Evolutionary conservation across 2,113 vertebrate genomes (phyloP).

Genomic region (Cololabis saira): DNA sequence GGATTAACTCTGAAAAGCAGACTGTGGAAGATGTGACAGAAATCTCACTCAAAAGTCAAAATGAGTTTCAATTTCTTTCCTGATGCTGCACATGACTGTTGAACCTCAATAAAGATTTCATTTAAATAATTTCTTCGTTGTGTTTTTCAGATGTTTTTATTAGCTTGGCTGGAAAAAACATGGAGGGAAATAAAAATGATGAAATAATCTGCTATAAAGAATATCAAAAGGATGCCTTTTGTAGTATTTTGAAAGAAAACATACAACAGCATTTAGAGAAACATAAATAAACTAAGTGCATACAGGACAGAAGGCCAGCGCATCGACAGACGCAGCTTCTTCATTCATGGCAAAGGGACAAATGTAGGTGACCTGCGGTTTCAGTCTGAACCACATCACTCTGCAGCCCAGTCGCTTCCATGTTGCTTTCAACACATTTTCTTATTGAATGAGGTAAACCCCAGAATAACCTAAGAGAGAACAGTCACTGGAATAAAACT

Average conservation of each 20-base stretch:
- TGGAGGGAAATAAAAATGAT: neutral
- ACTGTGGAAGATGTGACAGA: no score
- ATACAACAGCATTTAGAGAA: no score
- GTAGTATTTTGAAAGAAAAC: no score
- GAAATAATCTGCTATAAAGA: neutral
- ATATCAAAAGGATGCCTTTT: neutral
- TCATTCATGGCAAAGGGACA: neutral
- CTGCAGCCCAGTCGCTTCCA: neutral
- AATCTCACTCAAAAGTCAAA: no score
- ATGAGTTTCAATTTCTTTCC: no score
- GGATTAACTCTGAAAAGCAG: no score
- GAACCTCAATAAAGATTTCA: no score
- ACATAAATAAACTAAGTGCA: no score
- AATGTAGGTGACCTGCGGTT: neutral
- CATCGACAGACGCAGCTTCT: neutral
- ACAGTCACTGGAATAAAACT: conserved; percentile 5
- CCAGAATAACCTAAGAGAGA: neutral
- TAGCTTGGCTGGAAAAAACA: neutral
- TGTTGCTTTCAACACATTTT: neutral
- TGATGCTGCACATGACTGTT: no score
- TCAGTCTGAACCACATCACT: neutral
- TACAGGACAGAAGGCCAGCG: no score
- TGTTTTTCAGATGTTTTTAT: no score
- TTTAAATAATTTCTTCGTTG: no score
- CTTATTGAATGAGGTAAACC: neutral